These are phyloP conservation scores for Proisotoma minuta DNA, from an alignment of 2,888 invertebrate species.

Conservation along the genomic window DNA sequence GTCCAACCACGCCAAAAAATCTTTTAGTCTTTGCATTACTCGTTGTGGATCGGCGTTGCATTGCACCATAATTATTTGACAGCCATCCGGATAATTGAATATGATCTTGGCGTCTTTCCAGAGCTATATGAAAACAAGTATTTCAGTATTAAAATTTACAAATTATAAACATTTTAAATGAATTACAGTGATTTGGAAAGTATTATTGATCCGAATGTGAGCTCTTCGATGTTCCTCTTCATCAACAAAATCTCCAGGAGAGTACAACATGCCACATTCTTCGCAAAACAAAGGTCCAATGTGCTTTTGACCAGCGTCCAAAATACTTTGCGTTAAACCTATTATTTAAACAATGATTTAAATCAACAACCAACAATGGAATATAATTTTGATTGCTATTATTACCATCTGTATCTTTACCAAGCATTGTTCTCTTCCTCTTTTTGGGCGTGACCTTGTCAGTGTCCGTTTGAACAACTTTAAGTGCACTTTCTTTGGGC, in stretches of 20 bases:
- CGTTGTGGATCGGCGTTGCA: constrained; percentile 22
- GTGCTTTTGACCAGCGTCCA: constrained; percentile 45
- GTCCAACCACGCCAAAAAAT: constrained; percentile 43
- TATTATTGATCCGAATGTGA: constrained; percentile 37
- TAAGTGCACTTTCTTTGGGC: constrained; percentile 32
- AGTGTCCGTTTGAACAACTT: constrained; percentile 28
- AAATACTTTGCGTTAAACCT: constrained; percentile 40
- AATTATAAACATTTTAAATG: not conserved
- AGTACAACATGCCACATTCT: constrained; percentile 43
- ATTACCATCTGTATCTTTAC: constrained; percentile 7
- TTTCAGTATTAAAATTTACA: not conserved
- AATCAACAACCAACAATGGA: not conserved
- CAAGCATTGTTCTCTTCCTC: not conserved
- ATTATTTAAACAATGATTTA: not conserved
- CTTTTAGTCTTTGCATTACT: constrained; percentile 26
- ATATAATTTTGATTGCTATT: too few species aligned
- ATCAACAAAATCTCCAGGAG: constrained; percentile 44
- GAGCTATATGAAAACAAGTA: constrained; percentile 26
- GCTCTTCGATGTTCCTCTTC: constrained; percentile 43
- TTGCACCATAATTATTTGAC: constrained; percentile 30
- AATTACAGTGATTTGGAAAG: constrained; percentile 36
- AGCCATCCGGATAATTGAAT: constrained; percentile 30
- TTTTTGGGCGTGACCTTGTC: constrained; percentile 28
- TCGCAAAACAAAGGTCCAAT: constrained; percentile 39
- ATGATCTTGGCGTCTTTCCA: constrained; percentile 39